Conservation (phyloP, 2,888 invertebrate genomes). For the Tinea pellionella region DNA sequence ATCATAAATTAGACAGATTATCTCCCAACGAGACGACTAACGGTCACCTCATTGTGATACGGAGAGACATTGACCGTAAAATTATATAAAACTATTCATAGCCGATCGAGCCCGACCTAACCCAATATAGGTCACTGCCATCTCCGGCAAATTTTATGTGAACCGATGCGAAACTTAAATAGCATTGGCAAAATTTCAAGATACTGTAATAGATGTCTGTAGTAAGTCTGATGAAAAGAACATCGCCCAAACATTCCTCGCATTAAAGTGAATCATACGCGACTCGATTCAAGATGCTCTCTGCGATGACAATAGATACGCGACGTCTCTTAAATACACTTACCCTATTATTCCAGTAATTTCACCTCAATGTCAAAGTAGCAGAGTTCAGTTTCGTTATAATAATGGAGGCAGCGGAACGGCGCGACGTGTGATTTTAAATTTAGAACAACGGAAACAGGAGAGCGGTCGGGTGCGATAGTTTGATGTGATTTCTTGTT, state of each 20-base stretch:
- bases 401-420: slow-evolving; percentile 25
- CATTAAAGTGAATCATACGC: slow-evolving; percentile 17
- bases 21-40: slow-evolving; percentile 25
- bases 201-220: slow-evolving; percentile 51
- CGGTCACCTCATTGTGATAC: slow-evolving; percentile 19
- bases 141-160: slow-evolving; percentile 57
- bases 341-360: slow-evolving; percentile 18
- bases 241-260: not conserved
- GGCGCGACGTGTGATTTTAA: slow-evolving; percentile 41
- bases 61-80: slow-evolving; percentile 21
- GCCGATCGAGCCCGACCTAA: slow-evolving; percentile 46
- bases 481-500: slow-evolving; percentile 34
- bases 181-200: slow-evolving; percentile 66
- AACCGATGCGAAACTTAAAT: slow-evolving; percentile 46
- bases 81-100: slow-evolving; percentile 29
- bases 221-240: slow-evolving; percentile 52
- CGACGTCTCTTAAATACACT: not conserved
- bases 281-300: not conserved
- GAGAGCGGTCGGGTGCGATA: slow-evolving; percentile 25
- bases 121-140: slow-evolving; percentile 60
- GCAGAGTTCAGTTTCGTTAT: slow-evolving; percentile 34
- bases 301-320: slow-evolving; percentile 1
- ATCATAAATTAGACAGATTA: slow-evolving; percentile 32
- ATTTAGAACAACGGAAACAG: slow-evolving; percentile 62
- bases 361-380: slow-evolving; percentile 26